Conservation (phyloP, 2,797 vertebrate species). For the Champsocephalus esox region DNA sequence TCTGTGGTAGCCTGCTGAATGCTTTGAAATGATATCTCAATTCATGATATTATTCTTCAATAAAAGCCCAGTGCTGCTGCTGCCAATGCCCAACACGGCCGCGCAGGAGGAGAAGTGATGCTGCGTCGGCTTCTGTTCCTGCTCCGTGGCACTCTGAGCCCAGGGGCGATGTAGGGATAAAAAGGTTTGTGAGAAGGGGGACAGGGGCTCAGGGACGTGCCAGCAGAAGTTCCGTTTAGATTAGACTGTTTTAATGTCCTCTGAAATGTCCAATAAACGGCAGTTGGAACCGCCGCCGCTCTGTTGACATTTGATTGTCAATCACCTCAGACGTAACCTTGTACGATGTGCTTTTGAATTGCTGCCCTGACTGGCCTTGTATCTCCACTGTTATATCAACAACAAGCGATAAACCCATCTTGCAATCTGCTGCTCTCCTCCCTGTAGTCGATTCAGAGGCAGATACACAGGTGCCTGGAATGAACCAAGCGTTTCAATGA, state of each 20-base stretch:
- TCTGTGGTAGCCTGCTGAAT: conserved; percentile 29
- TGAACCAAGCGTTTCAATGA: conserved; percentile 27
- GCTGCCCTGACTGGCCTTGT: conserved; percentile 36
- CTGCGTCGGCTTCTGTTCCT: conserved; percentile 47
- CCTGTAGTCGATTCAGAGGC: conserved; percentile 41
- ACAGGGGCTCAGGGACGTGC: conserved; percentile 39
- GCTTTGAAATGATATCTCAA: conserved; percentile 67
- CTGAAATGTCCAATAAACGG: conserved; percentile 55
- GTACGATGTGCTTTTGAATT: conserved; percentile 49
- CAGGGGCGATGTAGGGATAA: conserved; percentile 60
- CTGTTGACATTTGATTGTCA: conserved; percentile 51
- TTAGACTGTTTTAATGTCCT: conserved; percentile 73
- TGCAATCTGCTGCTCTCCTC: conserved; percentile 43
- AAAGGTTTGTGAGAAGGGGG: conserved; percentile 53
- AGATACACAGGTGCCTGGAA: conserved; percentile 33
- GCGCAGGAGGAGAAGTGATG: conserved; percentile 30
- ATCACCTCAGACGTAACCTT: conserved; percentile 47
- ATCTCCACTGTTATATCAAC: conserved; percentile 41
- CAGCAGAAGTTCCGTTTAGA: conserved; percentile 72
- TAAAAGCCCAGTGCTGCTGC: conserved; percentile 36
- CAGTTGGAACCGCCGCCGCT: conserved; percentile 21
- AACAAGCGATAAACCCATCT: conserved; percentile 49
- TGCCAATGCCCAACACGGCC: conserved; percentile 29
- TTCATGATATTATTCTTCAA: conserved; percentile 57
- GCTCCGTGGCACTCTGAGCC: conserved; percentile 40